phyloP scores from a whole-genome alignment of 1,140 invertebrate species.

The Drosophila azteca region DNA sequence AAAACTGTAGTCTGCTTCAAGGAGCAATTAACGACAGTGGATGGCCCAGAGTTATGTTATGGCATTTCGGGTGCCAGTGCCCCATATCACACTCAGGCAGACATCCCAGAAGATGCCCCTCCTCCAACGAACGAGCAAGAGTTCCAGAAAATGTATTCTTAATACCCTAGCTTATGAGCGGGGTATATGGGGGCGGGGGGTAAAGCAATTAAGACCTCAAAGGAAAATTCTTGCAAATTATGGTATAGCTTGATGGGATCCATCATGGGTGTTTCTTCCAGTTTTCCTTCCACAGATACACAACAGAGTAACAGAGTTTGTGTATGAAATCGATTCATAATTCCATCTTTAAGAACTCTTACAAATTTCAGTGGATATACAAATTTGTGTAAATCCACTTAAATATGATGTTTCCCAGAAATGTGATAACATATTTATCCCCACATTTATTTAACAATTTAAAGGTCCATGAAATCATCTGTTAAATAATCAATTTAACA shows the following conservation, averaged over 20 bases:
- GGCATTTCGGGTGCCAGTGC: slow-evolving; percentile 39
- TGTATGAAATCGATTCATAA: too few relatives aligned
- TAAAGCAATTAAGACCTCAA: slow-evolving; percentile 49
- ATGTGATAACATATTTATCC: too few relatives aligned
- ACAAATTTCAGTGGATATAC: too few relatives aligned
- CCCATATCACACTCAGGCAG: slow-evolving; percentile 67
- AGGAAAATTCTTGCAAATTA: slow-evolving; percentile 45
- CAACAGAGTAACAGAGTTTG: too few relatives aligned
- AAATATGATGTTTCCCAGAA: too few relatives aligned
- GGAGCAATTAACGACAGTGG: slow-evolving; percentile 79
- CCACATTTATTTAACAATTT: too few relatives aligned
- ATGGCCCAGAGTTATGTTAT: slow-evolving; percentile 72
- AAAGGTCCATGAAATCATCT: too few relatives aligned
- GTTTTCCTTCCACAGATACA: slow-evolving; percentile 18
- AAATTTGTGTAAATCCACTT: too few relatives aligned
- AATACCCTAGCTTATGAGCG: slow-evolving; percentile 19
- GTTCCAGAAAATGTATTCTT: slow-evolving; percentile 31
- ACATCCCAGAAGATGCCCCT: slow-evolving; percentile 5
- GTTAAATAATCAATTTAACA: too few relatives aligned
- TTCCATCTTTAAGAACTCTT: too few relatives aligned
- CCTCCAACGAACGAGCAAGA: background rate
- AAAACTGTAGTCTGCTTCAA: slow-evolving; percentile 70
- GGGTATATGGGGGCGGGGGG: slow-evolving; percentile 21
- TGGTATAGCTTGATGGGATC: slow-evolving; percentile 34
- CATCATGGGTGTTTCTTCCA: slow-evolving; percentile 34